Conservation (phyloP, 2,797 vertebrate genomes). For the Psittacula derbiana region DNA sequence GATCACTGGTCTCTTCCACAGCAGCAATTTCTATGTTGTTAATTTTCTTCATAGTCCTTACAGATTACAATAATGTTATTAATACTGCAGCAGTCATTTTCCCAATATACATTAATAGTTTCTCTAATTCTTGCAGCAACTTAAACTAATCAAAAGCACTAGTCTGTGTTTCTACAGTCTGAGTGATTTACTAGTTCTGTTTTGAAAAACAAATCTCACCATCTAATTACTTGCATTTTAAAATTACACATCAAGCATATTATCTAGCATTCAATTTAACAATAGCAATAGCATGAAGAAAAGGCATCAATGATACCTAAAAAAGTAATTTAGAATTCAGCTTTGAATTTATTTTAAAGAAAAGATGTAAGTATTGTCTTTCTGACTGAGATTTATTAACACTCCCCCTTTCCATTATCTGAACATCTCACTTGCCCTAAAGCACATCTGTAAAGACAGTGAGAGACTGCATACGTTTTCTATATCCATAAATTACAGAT, state of each 20-base stretch:
- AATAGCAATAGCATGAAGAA: constrained; percentile 18
- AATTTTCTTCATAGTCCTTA: constrained; percentile 51
- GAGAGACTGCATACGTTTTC: constrained; percentile 25
- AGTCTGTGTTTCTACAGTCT: constrained; percentile 11
- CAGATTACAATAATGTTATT: constrained; percentile 69
- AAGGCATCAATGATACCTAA: constrained; percentile 25
- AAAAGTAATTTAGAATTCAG: constrained; percentile 56
- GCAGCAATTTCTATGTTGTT: constrained; percentile 38
- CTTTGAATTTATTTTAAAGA: constrained; percentile 68
- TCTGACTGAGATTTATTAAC: constrained; percentile 69
- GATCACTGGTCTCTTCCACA: constrained; percentile 43
- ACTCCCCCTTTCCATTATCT: constrained; percentile 54
- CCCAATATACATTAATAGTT: constrained; percentile 62
- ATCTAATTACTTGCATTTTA: constrained; percentile 51
- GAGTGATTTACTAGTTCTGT: constrained; percentile 43
- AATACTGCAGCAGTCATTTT: constrained; percentile 61
- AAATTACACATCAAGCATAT: constrained; percentile 35
- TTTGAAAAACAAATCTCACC: background rate
- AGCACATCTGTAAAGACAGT: constrained; percentile 63
- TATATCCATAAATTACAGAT: constrained; percentile 63
- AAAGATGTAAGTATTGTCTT: constrained; percentile 61
- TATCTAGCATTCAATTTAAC: constrained; percentile 36
- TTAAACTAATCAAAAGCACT: constrained; percentile 1
- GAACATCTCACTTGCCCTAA: constrained; percentile 66
- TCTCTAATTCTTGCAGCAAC: constrained; percentile 36